phyloP scores from a whole-genome alignment of 2,888 invertebrate species.

The Mythimna impura region DNA sequence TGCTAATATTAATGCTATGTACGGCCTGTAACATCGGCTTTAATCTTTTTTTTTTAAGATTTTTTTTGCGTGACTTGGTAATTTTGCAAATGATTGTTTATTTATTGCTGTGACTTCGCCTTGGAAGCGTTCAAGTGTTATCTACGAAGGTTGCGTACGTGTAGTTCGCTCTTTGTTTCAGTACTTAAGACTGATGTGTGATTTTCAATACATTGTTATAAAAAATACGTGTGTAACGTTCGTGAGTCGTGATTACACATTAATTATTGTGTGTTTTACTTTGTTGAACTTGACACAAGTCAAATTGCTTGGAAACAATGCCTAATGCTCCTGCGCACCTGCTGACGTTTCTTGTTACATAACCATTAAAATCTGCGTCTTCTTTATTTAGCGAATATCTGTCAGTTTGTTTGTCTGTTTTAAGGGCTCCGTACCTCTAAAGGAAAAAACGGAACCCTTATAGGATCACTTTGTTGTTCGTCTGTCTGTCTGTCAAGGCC shows the following conservation, averaged over 20 bases:
- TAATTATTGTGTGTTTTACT: slow-evolving; percentile 70
- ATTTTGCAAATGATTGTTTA: slow-evolving; percentile 39
- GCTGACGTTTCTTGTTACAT: slow-evolving; percentile 38
- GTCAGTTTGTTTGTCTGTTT: neutral
- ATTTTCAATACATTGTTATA: slow-evolving; percentile 63
- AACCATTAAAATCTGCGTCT: slow-evolving; percentile 26
- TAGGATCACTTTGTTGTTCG: too few species aligned
- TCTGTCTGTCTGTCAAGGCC: too few species aligned
- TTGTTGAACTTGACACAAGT: slow-evolving; percentile 70
- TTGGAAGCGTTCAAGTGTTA: slow-evolving; percentile 67
- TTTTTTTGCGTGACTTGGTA: slow-evolving; percentile 51
- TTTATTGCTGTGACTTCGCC: slow-evolving; percentile 62
- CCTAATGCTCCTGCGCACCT: slow-evolving; percentile 50
- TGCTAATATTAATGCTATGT: slow-evolving; percentile 61
- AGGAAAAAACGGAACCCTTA: too few species aligned
- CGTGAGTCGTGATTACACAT: slow-evolving; percentile 73
- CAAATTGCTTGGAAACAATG: slow-evolving; percentile 62
- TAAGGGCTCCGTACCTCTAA: too few species aligned
- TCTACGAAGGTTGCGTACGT: slow-evolving; percentile 59
- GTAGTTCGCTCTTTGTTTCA: slow-evolving; percentile 55
- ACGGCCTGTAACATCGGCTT: slow-evolving; percentile 33
- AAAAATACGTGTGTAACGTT: slow-evolving; percentile 71
- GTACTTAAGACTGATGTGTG: slow-evolving; percentile 50
- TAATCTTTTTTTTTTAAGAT: slow-evolving; percentile 19
- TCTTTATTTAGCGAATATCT: slow-evolving; percentile 8